These are phyloP conservation scores for Arizona elegans DNA, from an alignment of 2,113 vertebrate species.

Conservation along the genomic window DNA sequence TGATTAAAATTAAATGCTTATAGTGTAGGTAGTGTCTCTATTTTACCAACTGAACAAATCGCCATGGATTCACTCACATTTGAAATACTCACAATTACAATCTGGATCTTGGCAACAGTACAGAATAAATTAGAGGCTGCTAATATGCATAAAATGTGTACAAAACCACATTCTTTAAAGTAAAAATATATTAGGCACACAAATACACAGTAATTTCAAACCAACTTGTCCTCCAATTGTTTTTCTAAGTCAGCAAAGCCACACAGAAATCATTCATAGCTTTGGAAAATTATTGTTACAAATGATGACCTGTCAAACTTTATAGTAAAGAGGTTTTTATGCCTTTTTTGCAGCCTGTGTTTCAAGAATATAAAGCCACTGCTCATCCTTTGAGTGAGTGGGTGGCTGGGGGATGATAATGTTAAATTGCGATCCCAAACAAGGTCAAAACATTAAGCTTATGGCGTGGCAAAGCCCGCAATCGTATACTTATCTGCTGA, in stretches of 20 bases:
- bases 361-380: not conserved
- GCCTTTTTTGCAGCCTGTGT: not conserved
- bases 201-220: not conserved
- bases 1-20: slow-evolving; percentile 15
- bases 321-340: not conserved
- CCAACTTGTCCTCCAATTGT: not conserved
- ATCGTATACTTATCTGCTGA: not conserved
- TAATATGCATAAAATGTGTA: not conserved
- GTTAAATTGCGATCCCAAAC: not conserved
- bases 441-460: not conserved
- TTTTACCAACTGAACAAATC: not conserved
- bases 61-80: not conserved
- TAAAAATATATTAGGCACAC: not conserved
- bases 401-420: not conserved
- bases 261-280: not conserved
- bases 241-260: not conserved
- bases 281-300: not conserved
- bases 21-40: not conserved
- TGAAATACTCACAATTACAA: not conserved
- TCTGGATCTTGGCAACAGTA: not conserved
- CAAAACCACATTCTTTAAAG: not conserved
- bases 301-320: not conserved
- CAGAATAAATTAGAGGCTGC: not conserved
- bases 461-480: not conserved
- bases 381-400: not conserved